Base-by-base conservation (phyloP, 2,888 invertebrate species). In the Drosophila basisetae region DNA sequence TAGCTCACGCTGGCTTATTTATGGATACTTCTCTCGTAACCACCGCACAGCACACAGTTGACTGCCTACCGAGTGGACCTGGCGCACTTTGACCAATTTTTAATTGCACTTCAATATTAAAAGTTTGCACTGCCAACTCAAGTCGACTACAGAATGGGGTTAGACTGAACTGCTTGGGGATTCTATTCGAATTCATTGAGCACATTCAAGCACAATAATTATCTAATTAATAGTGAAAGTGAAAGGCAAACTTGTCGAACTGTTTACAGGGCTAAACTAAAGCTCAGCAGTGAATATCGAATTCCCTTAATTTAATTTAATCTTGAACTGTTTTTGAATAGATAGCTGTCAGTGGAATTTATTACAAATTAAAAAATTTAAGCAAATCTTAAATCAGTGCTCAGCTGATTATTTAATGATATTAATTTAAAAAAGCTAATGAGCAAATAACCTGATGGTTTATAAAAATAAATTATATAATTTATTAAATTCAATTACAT, bases 1-100 rank as follows among this genome's bases (percentile, higher is more conserved):
- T 86, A 89, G 82, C 75, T 69, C 71, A 73, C 73, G 60, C 68
- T 89, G 73, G 81, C 82, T 89, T 89, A 84, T 86, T 86, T 86
- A 86, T 84, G 73, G 80, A 76, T 76, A 61, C 62, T 31, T 35
- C 66, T 65, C 54, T 28, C 39, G n/a, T n/a, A 64, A 50, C 11
- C 41, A n/a, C 25, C 16, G 4, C 54, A 39, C 33, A 55, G 4
- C 54, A 39, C 33, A 55, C 73, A 70, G 73, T 41, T 70, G 76
- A 72, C 70, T 83, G 74, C 41, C 54, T 64, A 55, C 65, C 33
- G 50, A 71, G 70, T 72, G 71, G 53, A 47, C 67, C 50, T 61
- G 43, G 68, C 41, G 73, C 75, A 83, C 80, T 82, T 73, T 73
- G 74, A 62, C 67, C 72, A 68, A 56, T 73, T 76, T 76, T 70